Evolutionary conservation across 2,113 vertebrate species (phyloP).

Genomic region (Capreolus pygargus): DNA sequence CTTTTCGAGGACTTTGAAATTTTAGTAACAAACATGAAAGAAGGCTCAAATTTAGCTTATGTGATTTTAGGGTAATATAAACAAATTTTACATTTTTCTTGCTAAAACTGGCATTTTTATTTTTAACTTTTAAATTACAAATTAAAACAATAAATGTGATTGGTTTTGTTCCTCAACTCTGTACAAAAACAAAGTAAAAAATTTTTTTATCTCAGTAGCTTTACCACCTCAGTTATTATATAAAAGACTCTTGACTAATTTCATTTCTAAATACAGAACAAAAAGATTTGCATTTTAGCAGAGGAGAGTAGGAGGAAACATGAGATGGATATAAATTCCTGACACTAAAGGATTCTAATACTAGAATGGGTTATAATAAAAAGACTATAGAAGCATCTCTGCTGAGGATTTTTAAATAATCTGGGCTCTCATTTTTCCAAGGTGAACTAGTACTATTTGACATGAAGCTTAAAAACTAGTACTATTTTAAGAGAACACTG

Average conservation of each 20-base stretch:
- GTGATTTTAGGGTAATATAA: neutral
- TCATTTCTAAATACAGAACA: constrained; percentile 69
- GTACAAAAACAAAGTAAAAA: neutral
- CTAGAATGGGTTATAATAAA: neutral
- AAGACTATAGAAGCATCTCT: neutral
- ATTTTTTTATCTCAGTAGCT: constrained; percentile 55
- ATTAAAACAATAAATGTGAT: constrained; percentile 20
- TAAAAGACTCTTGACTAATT: constrained; percentile 71
- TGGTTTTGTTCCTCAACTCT: constrained; percentile 26
- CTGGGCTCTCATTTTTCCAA: neutral
- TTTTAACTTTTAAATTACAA: constrained; percentile 8
- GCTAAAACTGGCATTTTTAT: neutral
- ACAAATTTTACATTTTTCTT: neutral
- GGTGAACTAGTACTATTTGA: neutral
- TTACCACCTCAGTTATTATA: constrained; percentile 64
- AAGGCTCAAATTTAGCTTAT: neutral
- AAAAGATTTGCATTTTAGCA: constrained; percentile 69
- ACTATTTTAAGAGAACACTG: neutral
- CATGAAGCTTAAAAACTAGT: neutral
- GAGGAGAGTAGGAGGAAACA: constrained; percentile 54
- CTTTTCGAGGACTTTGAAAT: neutral
- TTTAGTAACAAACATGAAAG: neutral
- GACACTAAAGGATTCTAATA: constrained; percentile 10
- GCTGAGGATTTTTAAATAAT: neutral
- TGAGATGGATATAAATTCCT: constrained; percentile 52